Conservation (phyloP, 2,888 invertebrate genomes). For the Branchipolynoe longqiensis region DNA sequence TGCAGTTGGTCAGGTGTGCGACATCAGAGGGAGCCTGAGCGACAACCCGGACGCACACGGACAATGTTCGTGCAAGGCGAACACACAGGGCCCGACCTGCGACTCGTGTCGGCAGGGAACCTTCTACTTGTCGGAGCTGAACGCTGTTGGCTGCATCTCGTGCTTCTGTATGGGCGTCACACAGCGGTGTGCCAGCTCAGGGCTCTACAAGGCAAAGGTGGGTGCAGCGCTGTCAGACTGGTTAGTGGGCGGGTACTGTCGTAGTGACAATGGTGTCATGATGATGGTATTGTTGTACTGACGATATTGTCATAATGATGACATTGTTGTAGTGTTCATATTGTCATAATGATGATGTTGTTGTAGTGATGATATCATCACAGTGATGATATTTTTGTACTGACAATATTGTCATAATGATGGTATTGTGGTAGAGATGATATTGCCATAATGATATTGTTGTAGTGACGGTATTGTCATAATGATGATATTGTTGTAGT, state of each 20-base stretch:
- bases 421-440: too few species aligned
- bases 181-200: constrained; percentile 89
- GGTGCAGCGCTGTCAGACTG: too few species aligned
- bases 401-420: too few species aligned
- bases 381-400: too few species aligned
- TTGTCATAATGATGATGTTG: too few species aligned
- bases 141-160: constrained; percentile 93
- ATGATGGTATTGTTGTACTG: too few species aligned
- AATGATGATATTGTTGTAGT: too few species aligned
- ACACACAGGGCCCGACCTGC: constrained; percentile 91
- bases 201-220: constrained; percentile 88
- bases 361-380: too few species aligned
- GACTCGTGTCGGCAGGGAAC: constrained; percentile 92
- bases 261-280: too few species aligned
- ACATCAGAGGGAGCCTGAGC: constrained; percentile 88
- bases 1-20: constrained; percentile 85
- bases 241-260: too few species aligned
- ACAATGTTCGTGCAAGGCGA: constrained; percentile 87
- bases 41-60: constrained; percentile 83
- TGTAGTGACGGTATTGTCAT: too few species aligned
- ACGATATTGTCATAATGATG: not conserved
- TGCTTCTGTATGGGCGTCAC: constrained; percentile 98
- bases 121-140: constrained; percentile 90
- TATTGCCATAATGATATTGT: too few species aligned
- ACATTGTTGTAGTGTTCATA: not conserved